Base-by-base conservation (phyloP, 2,113 vertebrate species). In the Electrona antarctica region DNA sequence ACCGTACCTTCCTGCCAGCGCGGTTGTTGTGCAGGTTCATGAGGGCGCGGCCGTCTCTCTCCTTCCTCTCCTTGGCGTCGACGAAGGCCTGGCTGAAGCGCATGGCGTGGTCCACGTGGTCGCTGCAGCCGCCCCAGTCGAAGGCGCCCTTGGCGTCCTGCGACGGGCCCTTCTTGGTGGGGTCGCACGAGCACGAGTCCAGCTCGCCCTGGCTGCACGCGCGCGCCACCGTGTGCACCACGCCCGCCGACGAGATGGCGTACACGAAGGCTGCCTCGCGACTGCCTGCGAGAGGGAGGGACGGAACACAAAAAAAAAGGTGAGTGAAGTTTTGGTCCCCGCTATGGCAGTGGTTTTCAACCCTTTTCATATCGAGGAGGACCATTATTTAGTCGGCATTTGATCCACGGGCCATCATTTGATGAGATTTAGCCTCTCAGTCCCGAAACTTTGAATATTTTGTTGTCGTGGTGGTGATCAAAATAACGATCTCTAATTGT, bases 1-100 rank as follows among this genome's bases (percentile, higher is more conserved):
- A 41, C 33, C 5, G 33, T 88, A 98, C 97, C 97, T 98, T 98
- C 81, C 97, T 92, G 77, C 97, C 97, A 0, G 94, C 95, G 75
- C 95, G 90, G 92, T 98, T 99, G 92, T 99, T 99, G 89, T 99
- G 97, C 60, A 97, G 92, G 82, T 98, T 98, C 95, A 98, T 98
- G 61, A 98, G 91, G 0, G 97, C 97, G 50, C 95, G 91, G 8
- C 95, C 96, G 4, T 99, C 97, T 78, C 95, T 94, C 84, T 95
- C 95, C 77, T 93, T 95, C 75, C 89, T 84, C 71, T 98, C 97
- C 73, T 97, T 97, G 82, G 97, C 96, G 5, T 99, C 97, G 67
- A 97, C 94, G 3, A 99, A 99, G 0, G 93, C 91, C 79, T 95
- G 94, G 76, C 96, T 95, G 86, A 98, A 98, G 74, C 90, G 95